A percentile compares a stretch with the other conserved stretches of the same genome.
phyloP scores from a whole-genome alignment of 2,797 vertebrate genomes.

The Leuciscus waleckii region DNA sequence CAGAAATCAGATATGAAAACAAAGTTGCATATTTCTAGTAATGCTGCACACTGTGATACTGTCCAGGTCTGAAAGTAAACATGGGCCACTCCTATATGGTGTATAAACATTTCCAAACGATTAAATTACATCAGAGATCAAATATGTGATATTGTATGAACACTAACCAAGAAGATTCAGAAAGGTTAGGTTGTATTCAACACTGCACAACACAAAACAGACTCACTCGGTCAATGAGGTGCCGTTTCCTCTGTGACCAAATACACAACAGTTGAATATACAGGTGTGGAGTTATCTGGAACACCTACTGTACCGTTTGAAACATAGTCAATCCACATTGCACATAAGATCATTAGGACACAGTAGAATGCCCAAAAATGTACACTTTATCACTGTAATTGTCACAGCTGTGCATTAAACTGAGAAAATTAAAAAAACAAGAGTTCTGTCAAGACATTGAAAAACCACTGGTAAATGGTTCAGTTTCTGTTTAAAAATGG shows the following conservation, averaged over 20 bases:
- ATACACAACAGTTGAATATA: constrained; percentile 21
- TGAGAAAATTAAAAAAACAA: neutral
- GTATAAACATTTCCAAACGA: constrained; percentile 19
- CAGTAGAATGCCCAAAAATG: neutral
- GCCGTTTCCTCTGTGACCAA: constrained; percentile 1
- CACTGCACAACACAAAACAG: constrained; percentile 40
- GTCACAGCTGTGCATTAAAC: constrained; percentile 42
- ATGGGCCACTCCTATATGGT: neutral
- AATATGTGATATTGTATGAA: constrained; percentile 26
- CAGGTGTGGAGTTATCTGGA: neutral
- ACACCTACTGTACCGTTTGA: constrained; percentile 35
- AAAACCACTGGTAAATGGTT: neutral
- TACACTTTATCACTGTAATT: constrained; percentile 18
- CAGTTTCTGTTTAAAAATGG: constrained; percentile 42
- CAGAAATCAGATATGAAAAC: constrained; percentile 2
- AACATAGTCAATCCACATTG: constrained; percentile 23
- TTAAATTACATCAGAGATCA: neutral
- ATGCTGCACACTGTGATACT: constrained; percentile 19
- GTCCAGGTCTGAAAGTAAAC: constrained; percentile 19
- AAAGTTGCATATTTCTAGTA: constrained; percentile 21
- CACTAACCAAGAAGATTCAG: constrained; percentile 31
- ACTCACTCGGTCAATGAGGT: neutral
- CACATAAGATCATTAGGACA: constrained; percentile 21
- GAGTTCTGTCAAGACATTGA: neutral
- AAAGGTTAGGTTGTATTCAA: constrained; percentile 29